Conservation (phyloP, 2,888 invertebrate genomes). For the Drosophila ustulata region DNA sequence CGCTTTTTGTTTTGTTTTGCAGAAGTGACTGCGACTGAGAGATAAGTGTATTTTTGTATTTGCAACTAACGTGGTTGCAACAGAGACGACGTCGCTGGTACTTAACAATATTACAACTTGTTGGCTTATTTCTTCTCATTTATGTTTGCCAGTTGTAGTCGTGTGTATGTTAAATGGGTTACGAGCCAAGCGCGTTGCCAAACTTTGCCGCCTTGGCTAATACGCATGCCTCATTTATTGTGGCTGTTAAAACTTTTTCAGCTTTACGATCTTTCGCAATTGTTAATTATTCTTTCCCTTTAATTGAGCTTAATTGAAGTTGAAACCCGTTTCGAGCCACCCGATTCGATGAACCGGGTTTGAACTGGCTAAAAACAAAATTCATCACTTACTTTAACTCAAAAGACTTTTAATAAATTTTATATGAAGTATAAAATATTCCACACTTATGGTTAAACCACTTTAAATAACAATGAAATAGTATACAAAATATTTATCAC, state of each 20-base stretch:
- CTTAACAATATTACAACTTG: conserved; percentile 25
- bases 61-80: conserved; percentile 25
- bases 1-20: background rate
- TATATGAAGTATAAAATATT: background rate
- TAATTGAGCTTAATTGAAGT: background rate
- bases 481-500: too few relatives aligned
- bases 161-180: conserved; percentile 29
- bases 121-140: conserved; percentile 28
- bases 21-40: conserved; percentile 13
- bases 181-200: conserved; percentile 33
- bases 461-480: too few relatives aligned
- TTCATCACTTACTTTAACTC: background rate
- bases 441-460: too few relatives aligned
- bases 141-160: background rate
- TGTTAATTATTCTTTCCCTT: background rate
- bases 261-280: background rate
- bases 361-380: background rate
- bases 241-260: conserved; percentile 15
- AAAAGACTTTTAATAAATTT: background rate
- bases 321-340: background rate
- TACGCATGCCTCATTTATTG: conserved; percentile 23
- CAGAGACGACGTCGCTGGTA: conserved; percentile 10
- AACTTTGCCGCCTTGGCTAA: conserved; percentile 28
- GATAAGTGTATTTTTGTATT: conserved; percentile 28
- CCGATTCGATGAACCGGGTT: background rate